A percentile compares a stretch with the other conserved stretches of the same genome.
Conservation (phyloP, 2,888 invertebrate species). For the Bruchidius siliquastri region DNA sequence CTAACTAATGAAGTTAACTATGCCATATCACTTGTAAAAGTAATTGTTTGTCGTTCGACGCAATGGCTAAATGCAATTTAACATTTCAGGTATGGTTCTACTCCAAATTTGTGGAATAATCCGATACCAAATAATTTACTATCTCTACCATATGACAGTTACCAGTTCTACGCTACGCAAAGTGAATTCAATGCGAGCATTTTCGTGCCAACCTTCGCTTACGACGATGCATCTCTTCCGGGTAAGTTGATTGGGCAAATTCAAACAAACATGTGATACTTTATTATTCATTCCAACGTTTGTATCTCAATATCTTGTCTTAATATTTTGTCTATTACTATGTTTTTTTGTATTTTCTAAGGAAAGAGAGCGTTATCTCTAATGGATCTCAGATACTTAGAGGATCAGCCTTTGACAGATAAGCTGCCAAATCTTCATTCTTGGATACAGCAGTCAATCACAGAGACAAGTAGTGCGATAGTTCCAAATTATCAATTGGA, state of each 20-base stretch:
- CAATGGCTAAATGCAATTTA: too few species aligned
- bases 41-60: too few species aligned
- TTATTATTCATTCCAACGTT: too few species aligned
- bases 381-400: conserved; percentile 42
- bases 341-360: conserved; percentile 21
- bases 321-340: too few species aligned
- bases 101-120: conserved; percentile 37
- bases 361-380: conserved; percentile 45
- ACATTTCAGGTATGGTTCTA: conserved; percentile 34
- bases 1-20: too few species aligned
- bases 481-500: conserved; percentile 21
- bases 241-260: background rate
- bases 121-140: conserved; percentile 37
- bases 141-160: conserved; percentile 37
- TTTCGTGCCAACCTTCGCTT: conserved; percentile 35
- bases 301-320: too few species aligned
- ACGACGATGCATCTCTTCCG: conserved; percentile 14
- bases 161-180: conserved; percentile 41
- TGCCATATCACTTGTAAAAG: too few species aligned
- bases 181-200: conserved; percentile 49
- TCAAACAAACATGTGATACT: background rate
- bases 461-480: conserved; percentile 30
- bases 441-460: conserved; percentile 34
- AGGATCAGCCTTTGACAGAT: conserved; percentile 25
- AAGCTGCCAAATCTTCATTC: conserved; percentile 33